phyloP scores from a whole-genome alignment of 2,797 vertebrate species.

The Cossypha heuglini region DNA sequence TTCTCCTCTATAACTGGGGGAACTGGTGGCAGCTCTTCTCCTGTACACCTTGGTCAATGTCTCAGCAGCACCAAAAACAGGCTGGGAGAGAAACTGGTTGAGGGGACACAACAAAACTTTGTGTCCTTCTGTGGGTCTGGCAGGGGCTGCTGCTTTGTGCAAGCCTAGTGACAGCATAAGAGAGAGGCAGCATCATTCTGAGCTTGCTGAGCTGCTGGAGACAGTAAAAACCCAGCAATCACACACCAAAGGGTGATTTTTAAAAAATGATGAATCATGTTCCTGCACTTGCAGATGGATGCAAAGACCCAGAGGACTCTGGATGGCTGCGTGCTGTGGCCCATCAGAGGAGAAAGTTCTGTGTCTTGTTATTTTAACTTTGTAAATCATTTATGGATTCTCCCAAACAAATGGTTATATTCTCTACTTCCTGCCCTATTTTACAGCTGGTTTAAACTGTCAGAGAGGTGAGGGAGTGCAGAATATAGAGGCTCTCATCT shows the following conservation, averaged over 20 bases:
- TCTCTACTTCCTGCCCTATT: constrained; percentile 7
- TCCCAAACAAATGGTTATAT: neutral
- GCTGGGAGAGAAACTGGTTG: neutral
- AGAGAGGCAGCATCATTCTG: too few relatives aligned
- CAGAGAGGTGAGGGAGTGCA: neutral
- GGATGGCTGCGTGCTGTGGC: neutral
- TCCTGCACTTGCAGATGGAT: neutral
- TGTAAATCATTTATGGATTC: neutral
- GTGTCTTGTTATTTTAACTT: neutral
- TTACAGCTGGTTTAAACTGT: neutral
- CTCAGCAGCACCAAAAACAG: neutral
- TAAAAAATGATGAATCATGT: neutral
- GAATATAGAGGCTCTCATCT: neutral
- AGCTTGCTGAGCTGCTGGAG: too few relatives aligned
- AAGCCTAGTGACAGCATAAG: neutral
- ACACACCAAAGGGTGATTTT: neutral
- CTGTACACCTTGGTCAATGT: too few relatives aligned
- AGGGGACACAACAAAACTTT: neutral
- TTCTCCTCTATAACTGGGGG: neutral
- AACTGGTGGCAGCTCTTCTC: neutral
- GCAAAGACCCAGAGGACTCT: neutral
- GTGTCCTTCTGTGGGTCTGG: rapidly evolving
- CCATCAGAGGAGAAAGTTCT: neutral
- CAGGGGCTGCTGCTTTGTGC: neutral
- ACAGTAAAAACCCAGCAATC: neutral